Conservation (phyloP, 2,113 vertebrate species). For the Prunella fulvescens region DNA sequence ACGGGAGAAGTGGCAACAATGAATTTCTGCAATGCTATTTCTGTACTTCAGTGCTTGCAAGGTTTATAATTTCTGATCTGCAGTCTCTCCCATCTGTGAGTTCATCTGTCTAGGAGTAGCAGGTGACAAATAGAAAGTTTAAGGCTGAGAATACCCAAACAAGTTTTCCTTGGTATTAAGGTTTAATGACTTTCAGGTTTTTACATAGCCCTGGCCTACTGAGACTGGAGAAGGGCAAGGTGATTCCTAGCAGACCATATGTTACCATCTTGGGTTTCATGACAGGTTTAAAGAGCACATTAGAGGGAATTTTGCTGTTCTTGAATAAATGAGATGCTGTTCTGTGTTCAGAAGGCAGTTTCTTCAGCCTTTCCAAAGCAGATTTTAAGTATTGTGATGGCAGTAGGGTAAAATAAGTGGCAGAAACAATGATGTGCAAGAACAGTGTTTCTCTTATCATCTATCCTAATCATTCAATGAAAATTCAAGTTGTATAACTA, state of each 20-base stretch:
- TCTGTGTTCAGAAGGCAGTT: background rate
- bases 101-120: background rate
- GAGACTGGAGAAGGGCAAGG: background rate
- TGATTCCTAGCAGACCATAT: background rate
- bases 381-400: background rate
- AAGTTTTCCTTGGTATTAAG: background rate
- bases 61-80: background rate
- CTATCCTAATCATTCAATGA: background rate
- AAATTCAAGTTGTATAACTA: background rate
- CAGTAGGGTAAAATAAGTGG: background rate
- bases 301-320: background rate
- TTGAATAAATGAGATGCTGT: background rate
- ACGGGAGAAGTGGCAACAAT: background rate
- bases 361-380: background rate
- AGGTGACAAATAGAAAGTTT: slow-evolving; percentile 17
- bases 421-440: background rate
- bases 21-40: background rate
- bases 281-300: background rate
- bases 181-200: background rate
- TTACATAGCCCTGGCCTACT: background rate
- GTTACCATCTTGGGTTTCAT: slow-evolving; percentile 15
- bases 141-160: background rate
- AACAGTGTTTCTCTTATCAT: background rate
- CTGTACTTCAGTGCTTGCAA: background rate
- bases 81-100: background rate